Conservation (phyloP, 2,113 vertebrate genomes). For the Eidolon helvum region DNA sequence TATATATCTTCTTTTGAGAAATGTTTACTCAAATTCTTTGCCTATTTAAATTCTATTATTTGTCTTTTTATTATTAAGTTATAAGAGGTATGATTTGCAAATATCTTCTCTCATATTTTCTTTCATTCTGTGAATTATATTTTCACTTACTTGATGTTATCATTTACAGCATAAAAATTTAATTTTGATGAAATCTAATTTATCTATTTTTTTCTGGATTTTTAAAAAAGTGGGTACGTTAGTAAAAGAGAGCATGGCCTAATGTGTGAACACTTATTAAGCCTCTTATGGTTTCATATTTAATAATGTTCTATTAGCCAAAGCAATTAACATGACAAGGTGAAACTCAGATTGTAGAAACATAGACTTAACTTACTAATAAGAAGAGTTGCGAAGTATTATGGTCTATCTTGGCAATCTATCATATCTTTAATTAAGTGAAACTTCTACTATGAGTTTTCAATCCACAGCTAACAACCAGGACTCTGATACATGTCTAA, state of each 20-base stretch:
- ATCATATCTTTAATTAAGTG: neutral
- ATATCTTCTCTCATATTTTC: neutral
- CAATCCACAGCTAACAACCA: neutral
- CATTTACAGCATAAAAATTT: neutral
- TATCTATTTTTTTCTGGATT: neutral
- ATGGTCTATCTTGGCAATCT: neutral
- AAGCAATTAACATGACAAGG: neutral
- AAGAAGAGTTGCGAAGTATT: neutral
- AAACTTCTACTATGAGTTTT: neutral
- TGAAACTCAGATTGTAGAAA: neutral
- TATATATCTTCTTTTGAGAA: neutral
- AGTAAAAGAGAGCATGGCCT: neutral
- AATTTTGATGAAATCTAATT: neutral
- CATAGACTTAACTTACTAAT: neutral
- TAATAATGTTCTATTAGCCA: neutral
- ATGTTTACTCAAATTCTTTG: neutral
- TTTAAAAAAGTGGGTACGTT: neutral
- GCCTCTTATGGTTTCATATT: neutral
- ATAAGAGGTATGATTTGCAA: neutral
- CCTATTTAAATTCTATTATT: neutral
- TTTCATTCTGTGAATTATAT: neutral
- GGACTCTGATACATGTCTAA: neutral
- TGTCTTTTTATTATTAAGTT: neutral
- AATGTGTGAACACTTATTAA: neutral
- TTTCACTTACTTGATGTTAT: neutral